Base-by-base conservation (phyloP, 2,888 invertebrate species). In the Papilio gigon region DNA sequence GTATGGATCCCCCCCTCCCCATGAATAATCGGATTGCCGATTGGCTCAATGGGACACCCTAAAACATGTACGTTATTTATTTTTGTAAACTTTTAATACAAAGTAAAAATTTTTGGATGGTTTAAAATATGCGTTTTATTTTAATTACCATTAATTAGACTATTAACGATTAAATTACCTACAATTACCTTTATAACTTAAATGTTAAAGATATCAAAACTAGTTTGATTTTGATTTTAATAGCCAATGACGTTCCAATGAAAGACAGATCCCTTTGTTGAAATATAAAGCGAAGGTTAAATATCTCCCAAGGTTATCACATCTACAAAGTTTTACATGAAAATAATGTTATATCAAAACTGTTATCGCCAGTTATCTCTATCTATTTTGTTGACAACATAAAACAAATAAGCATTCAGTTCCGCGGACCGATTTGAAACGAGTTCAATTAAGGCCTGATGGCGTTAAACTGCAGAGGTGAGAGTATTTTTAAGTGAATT, bases 381-480 rank as follows among this genome's bases (percentile, higher is more conserved):
- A 63, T 63, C 33, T 53, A 5, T 50, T 64, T 35, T 42, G 50
- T 64, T 64, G 47, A 63, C 63, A 63, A 50, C 35, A 63, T 22
- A 59, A 60, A 25, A 60, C 53, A 56, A 56, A 27, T 56, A 56
- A 50, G 25, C 50, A 50, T 56, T 56, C n/a, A 17, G 30, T 40
- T 60, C 17, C n/a, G 35, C 14, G 25, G 35, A 40, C 40, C 4
- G 37, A 9, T 60, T 37, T 8, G 14, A 22, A 60, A 22, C n/a
- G 20, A n/a, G 20, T 22, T 50, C 2, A 33, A 35, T 20, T 17
- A 59, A 59, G 37, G 14, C 5, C 35, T 50, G 66, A 77, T 76
- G 77, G 72, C 75, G 53, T 64, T 73, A 62, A 69, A 64, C 22
- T 71, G 68, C 27, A 74, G 67, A 74, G 74, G 77, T 76, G 58